phyloP scores from a whole-genome alignment of 2,888 invertebrate species.

The Agrilus cyanescens region DNA sequence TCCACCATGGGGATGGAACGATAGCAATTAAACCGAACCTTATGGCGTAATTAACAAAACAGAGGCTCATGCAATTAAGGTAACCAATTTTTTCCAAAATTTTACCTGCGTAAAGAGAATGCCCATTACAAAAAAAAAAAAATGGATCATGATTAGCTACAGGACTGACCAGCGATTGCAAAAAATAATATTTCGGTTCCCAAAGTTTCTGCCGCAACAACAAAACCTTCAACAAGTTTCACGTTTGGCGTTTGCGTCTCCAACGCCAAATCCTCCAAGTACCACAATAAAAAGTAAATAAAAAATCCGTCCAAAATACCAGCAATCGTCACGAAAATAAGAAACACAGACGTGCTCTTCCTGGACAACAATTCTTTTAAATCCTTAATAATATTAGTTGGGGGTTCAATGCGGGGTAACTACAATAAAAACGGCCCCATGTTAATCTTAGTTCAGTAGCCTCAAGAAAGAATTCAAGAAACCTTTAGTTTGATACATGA shows the following conservation, averaged over 20 bases:
- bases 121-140: constrained; percentile 12
- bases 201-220: constrained; percentile 67
- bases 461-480: constrained; percentile 7
- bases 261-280: constrained; percentile 62
- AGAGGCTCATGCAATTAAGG: constrained; percentile 63
- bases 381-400: constrained; percentile 57
- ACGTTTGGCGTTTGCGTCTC: constrained; percentile 50
- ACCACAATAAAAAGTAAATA: constrained; percentile 68
- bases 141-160: too few relatives aligned
- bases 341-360: constrained; percentile 60
- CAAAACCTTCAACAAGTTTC: constrained; percentile 68
- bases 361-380: constrained; percentile 49
- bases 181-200: constrained; percentile 71
- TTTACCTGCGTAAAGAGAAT: constrained; percentile 42
- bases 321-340: constrained; percentile 50
- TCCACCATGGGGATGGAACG: constrained; percentile 70
- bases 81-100: constrained; percentile 71
- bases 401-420: constrained; percentile 56
- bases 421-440: constrained; percentile 28
- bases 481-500: constrained; percentile 55
- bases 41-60: constrained; percentile 63
- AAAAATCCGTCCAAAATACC: constrained; percentile 57
- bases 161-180: constrained; percentile 47
- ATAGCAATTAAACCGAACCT: constrained; percentile 65
- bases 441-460: neutral